These are phyloP conservation scores for Lucilia cuprina DNA, from an alignment of 1,140 invertebrate genomes.

Conservation along the genomic window DNA sequence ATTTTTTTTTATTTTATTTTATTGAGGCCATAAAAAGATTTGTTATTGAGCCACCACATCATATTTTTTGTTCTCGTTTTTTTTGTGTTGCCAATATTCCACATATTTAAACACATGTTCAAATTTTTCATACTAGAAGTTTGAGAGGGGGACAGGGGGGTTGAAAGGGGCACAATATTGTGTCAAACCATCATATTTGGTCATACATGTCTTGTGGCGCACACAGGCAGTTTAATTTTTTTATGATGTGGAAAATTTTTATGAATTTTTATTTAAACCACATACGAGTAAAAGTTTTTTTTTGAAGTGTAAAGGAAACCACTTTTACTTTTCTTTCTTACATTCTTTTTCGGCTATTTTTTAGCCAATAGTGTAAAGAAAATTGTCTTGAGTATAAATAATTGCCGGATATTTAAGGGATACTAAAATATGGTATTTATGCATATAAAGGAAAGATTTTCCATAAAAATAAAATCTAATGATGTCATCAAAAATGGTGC, in stretches of 20 bases:
- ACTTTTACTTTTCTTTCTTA: too few relatives aligned
- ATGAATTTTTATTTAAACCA: slow-evolving; percentile 21
- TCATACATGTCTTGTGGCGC: neutral
- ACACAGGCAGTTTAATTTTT: neutral
- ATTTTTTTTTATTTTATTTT: neutral
- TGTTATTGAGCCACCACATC: neutral
- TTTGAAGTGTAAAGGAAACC: neutral
- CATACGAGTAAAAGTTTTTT: neutral
- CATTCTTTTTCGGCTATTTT: too few relatives aligned
- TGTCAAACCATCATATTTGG: neutral
- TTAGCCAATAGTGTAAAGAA: neutral
- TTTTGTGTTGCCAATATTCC: neutral
- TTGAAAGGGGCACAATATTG: neutral
- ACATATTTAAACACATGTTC: neutral
- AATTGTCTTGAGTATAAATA: neutral
- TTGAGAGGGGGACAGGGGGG: neutral
- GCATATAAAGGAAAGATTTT: too few relatives aligned
- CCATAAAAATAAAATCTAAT: too few relatives aligned
- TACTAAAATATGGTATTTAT: too few relatives aligned
- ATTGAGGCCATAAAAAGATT: neutral
- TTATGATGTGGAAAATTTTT: slow-evolving; percentile 30
- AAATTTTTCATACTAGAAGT: neutral
- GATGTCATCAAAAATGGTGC: too few relatives aligned
- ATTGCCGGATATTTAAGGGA: slow-evolving; percentile 3
- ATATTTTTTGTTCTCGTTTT: too few relatives aligned